Conservation (phyloP, 2,888 invertebrate species). For the Cordilura impudica region DNA sequence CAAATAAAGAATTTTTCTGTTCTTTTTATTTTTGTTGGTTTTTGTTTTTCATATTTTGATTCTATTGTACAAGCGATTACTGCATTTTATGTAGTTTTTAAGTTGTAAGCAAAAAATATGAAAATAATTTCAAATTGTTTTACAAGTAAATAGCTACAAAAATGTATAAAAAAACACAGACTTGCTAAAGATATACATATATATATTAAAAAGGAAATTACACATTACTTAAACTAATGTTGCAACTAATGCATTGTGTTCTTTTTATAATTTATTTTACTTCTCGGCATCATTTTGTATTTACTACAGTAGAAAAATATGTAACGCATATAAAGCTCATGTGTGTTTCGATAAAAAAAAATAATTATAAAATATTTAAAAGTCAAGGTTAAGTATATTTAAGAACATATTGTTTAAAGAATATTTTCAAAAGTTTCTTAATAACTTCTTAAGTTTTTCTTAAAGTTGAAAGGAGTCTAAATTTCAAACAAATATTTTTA, state of each 20-base stretch:
- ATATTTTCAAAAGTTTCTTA: neutral
- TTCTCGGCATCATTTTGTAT: constrained; percentile 5
- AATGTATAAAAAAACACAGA: neutral
- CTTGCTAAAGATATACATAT: neutral
- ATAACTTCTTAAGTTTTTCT: neutral
- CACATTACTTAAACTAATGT: constrained; percentile 55
- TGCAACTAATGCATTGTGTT: constrained; percentile 47
- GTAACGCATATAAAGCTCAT: constrained; percentile 26
- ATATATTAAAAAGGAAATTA: constrained; percentile 46
- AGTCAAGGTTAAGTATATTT: constrained; percentile 42
- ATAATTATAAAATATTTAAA: constrained; percentile 15
- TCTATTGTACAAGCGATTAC: neutral
- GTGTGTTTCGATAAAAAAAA: neutral
- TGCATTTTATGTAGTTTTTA: constrained; percentile 36
- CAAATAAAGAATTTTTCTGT: constrained; percentile 10
- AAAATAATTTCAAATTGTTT: neutral
- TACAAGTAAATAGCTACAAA: constrained; percentile 1
- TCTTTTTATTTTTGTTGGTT: neutral
- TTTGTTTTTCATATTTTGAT: neutral
- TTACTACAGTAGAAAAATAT: constrained; percentile 22
- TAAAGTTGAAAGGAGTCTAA: too few species aligned
- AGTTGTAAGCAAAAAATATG: constrained; percentile 40
- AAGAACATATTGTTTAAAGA: neutral
- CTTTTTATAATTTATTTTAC: neutral
- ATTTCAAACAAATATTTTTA: too few species aligned